A percentile compares a stretch with the other conserved stretches of the same genome.
Conservation (phyloP, 2,113 vertebrate genomes). For the Pholis gunnellus region DNA sequence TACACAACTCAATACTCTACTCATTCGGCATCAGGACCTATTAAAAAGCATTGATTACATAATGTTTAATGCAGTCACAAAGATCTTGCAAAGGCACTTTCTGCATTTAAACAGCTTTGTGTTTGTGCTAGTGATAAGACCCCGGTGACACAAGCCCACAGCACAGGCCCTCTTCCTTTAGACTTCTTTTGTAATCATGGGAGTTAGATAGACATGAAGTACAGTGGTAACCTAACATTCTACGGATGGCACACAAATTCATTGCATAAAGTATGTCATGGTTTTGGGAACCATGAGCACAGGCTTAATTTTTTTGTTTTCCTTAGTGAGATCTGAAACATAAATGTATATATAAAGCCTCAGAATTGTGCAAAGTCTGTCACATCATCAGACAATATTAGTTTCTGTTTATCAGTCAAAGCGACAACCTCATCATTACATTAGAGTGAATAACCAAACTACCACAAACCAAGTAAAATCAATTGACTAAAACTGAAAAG, state of each 20-base stretch:
- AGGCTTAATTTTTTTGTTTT: not conserved
- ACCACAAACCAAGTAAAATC: not conserved
- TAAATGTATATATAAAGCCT: not conserved
- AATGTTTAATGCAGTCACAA: conserved; percentile 41
- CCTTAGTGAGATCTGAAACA: not conserved
- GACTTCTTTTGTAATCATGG: not conserved
- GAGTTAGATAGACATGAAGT: not conserved
- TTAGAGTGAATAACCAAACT: not conserved
- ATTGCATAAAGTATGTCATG: not conserved
- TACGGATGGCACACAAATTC: not conserved
- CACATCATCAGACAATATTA: not conserved
- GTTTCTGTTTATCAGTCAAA: not conserved
- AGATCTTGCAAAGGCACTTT: conserved; percentile 17
- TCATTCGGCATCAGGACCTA: conserved; percentile 38
- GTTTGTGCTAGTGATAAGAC: not conserved
- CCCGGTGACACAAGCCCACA: conserved; percentile 8
- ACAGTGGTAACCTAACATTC: not conserved
- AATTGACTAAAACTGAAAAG: not conserved
- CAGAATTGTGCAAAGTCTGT: too few relatives aligned
- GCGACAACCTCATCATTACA: not conserved
- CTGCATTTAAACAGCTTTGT: conserved; percentile 30
- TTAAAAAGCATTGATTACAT: conserved; percentile 52
- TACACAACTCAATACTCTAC: conserved; percentile 33
- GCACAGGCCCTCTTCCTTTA: not conserved
- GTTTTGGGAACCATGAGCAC: not conserved